Percentiles rank a stretch among this genome's conserved stretches.
Evolutionary conservation across 2,113 vertebrate genomes (phyloP).

Genomic region (Etheostoma spectabile): DNA sequence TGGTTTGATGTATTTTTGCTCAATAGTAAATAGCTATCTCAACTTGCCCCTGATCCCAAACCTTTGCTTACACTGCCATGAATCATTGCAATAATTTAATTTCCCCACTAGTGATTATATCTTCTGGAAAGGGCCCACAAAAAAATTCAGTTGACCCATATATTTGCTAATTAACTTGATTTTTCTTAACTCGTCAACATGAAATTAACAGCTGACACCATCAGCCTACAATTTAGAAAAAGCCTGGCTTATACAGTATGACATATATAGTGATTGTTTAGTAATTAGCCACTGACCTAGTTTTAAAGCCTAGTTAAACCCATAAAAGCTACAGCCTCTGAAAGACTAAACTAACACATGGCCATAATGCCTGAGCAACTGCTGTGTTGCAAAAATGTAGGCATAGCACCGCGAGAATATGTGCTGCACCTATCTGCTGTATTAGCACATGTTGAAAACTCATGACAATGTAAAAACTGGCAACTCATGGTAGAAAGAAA

Average conservation of each 20-base stretch:
- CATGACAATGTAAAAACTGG: background rate
- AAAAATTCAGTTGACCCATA: background rate
- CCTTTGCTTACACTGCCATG: background rate
- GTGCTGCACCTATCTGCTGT: constrained; percentile 31
- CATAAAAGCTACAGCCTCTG: background rate
- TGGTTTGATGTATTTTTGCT: background rate
- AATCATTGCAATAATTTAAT: background rate
- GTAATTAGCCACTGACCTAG: constrained; percentile 5
- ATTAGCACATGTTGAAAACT: background rate
- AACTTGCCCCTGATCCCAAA: constrained; percentile 6
- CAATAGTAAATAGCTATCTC: constrained; percentile 20
- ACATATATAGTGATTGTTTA: background rate
- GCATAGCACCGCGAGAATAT: constrained; percentile 17
- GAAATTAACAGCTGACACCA: background rate
- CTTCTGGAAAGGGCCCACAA: background rate
- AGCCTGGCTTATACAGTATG: background rate
- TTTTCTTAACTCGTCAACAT: background rate
- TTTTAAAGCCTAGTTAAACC: constrained; percentile 6
- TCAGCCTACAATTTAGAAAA: background rate
- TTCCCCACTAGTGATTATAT: background rate
- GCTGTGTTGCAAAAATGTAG: constrained; percentile 11
- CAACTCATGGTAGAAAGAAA: background rate
- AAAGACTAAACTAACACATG: constrained; percentile 20
- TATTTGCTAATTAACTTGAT: background rate
- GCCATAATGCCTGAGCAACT: background rate